Base-by-base conservation (phyloP, 2,888 invertebrate species). In the Lordiphosa fenestrarum region DNA sequence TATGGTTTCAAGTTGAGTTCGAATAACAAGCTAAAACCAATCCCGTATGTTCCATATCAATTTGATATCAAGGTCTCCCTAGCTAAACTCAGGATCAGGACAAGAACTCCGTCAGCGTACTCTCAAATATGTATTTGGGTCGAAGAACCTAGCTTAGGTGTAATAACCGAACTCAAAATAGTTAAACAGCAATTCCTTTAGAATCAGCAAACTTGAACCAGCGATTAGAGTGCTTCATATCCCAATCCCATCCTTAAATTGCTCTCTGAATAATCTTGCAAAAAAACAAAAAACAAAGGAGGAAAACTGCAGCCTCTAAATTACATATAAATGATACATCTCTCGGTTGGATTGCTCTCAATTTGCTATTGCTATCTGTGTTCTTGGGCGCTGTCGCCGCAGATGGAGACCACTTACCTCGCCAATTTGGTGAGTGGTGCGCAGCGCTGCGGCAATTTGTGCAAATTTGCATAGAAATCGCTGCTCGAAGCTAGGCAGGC, bases 401-500 rank as follows among this genome's bases (percentile, higher is more conserved):
- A 23, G 9, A n/a, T 44, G 25, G 30, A 37, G 12, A 77, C 85
- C 77, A 88, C 89, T 88, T 83, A 90, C 90, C 89, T 88, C 87
- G 64, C 88, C 88, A 67, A 82, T 71, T 66, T 80, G 71, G 73
- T 88, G 89, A 54, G 80, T 80, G 63, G 86, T 89, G 89, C 92
- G 92, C 70, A 93, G 89, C 75, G 89, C 88, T 65, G 89, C 89
- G 57, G 93, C 91, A 60, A 93, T 91, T 73, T 90, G 88, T 13
- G 92, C 90, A 44, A 92, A 93, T 66, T 93, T 92, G 56, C 90
- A 89, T 82, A 94, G 91, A 88, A 93, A 94, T 65, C 92, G 91
- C 66, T 90, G 90, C 85, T 93, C 92, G 87, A 94, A 94, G 76
- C 90, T 90, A 66, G 90, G 90, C 81, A 94, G 87, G 87, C 92